Percentiles rank a stretch among this genome's conserved stretches.
These are phyloP conservation scores for Laticauda colubrina DNA, from an alignment of 2,113 vertebrate genomes.

Conservation along the genomic window DNA sequence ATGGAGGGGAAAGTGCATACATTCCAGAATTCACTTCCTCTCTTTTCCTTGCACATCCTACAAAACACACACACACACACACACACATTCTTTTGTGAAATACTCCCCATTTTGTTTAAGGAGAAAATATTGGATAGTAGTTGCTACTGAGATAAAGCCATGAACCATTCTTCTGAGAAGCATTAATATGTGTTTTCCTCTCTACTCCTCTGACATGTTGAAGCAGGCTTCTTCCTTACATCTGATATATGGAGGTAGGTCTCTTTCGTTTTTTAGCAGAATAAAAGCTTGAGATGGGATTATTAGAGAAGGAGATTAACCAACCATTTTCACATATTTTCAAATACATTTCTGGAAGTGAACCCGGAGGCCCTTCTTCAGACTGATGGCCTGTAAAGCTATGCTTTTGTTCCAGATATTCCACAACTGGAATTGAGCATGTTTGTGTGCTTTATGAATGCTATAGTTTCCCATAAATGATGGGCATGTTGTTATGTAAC, in stretches of 20 bases:
- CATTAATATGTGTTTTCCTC: neutral
- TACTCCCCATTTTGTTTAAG: neutral
- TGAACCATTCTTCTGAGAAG: constrained; percentile 8
- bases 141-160: constrained; percentile 24
- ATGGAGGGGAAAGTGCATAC: neutral
- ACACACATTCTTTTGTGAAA: neutral
- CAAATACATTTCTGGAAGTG: neutral
- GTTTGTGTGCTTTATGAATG: neutral
- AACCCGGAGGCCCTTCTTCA: neutral
- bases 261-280: neutral
- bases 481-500: constrained; percentile 15
- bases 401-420: constrained; percentile 36
- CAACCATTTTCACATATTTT: neutral
- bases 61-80: neutral
- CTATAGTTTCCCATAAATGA: constrained; percentile 25
- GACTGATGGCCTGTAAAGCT: neutral
- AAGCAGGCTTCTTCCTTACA: neutral
- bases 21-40: neutral
- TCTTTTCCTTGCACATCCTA: neutral
- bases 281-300: neutral
- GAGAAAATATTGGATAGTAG: neutral
- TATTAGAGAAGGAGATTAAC: neutral
- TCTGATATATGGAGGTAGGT: neutral
- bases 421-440: neutral
- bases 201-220: neutral